Evolutionary conservation across 1,140 invertebrate genomes (phyloP), one percentile per base, ranked within the genome.

Genomic region (Euglossa dilemma): DNA sequence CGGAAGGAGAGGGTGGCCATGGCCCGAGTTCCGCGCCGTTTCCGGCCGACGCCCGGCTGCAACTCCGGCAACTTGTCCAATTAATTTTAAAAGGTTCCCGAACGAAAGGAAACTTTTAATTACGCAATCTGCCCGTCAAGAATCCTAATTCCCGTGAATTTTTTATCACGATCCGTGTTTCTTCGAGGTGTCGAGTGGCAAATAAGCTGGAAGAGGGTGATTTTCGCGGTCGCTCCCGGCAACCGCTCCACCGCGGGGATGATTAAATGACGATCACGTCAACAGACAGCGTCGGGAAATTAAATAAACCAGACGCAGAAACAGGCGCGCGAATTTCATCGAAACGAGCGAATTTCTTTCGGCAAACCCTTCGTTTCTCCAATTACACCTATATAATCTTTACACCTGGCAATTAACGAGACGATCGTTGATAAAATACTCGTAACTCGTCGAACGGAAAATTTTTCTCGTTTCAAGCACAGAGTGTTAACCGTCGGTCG

Each of bases 61-160:
- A 45, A 25, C 54, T 28, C 73, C 16, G 16, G 43, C 14, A 82
- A 85, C 61, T 82, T 72, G 63, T 76, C 52, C 70, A 64, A 86
- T 86, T 83, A 82, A 87, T 83, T 69, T 73, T 47, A 61, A 82
- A 87, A 86, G 74, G 72, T 59, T 73, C 64, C 36, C 63, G 50
- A 61, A 77, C 28, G 64, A 67, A 82, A 76, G 54, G 54, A 86
- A 77, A 47, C 61, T 61, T 82, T 82, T 82, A 86, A 76, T 86
- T 86, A 87, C 74, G 72, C 61, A 81, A 81, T 76, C 72, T 67
- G 80, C 25, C 72, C 43, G 72, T 75, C 71, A 81, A 81, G 72
- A 54, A 75, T 75, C 59, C 79, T 66, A 74, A 74, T 81, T 67
- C 63, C 43, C 9, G 52, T 67, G 61, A 67, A 81, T 81, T 76